These are phyloP conservation scores for Enteromius trimaculatus DNA, from an alignment of 2,797 vertebrate species.

Conservation along the genomic window DNA sequence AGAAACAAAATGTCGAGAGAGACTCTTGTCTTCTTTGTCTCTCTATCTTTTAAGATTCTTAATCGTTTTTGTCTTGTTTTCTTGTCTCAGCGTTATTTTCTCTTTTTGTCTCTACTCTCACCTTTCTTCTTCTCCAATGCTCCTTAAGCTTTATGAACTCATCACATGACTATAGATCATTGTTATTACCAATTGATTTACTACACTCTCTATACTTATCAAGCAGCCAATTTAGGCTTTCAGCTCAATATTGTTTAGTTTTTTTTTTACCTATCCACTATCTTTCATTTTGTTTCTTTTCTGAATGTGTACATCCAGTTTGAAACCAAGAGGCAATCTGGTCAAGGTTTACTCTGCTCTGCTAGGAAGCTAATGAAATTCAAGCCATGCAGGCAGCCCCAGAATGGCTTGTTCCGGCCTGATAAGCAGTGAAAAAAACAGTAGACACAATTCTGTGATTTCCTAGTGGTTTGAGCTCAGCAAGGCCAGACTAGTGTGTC, in stretches of 20 bases:
- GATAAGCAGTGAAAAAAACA: conserved; percentile 67
- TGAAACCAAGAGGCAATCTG: conserved; percentile 72
- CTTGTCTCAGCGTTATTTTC: conserved; percentile 19
- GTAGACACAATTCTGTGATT: conserved; percentile 64
- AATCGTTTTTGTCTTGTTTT: background rate
- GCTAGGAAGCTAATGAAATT: conserved; percentile 77
- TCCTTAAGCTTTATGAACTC: background rate
- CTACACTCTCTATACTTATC: background rate
- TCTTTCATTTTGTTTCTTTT: background rate
- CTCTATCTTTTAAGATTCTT: background rate
- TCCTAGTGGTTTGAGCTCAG: conserved; percentile 60
- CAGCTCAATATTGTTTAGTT: background rate
- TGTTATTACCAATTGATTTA: background rate
- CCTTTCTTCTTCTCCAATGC: background rate
- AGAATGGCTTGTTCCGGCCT: conserved; percentile 74
- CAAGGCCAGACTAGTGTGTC: conserved; percentile 59
- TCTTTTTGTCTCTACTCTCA: background rate
- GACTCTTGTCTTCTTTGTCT: background rate
- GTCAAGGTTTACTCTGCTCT: conserved; percentile 69
- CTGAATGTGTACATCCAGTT: conserved; percentile 65
- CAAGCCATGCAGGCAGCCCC: conserved; percentile 68
- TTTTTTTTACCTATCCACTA: conserved; percentile 24
- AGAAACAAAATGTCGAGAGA: background rate
- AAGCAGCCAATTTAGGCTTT: background rate
- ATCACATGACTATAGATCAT: background rate